These are phyloP conservation scores for Lepus oiostolus DNA, from an alignment of 2,797 vertebrate species.

Conservation along the genomic window DNA sequence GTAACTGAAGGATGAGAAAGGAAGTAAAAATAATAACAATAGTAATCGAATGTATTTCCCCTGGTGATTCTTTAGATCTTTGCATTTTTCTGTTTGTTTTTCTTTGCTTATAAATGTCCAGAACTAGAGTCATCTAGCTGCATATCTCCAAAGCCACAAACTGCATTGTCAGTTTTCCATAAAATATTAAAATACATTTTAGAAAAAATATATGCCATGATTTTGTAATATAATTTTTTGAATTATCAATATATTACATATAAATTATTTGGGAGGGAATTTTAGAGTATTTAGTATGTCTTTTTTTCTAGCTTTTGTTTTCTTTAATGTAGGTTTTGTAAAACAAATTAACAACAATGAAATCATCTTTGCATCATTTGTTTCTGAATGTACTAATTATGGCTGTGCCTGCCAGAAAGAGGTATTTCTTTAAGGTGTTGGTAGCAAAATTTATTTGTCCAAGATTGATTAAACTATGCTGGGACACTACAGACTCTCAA, in stretches of 20 bases:
- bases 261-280: neutral
- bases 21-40: neutral
- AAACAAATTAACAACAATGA: neutral
- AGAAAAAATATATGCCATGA: neutral
- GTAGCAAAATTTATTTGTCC: neutral
- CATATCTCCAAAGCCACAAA: neutral
- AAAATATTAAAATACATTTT: slow-evolving; percentile 17
- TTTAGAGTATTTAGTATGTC: neutral
- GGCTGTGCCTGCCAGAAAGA: neutral
- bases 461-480: neutral
- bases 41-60: neutral
- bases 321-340: neutral
- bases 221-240: neutral
- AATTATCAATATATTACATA: neutral
- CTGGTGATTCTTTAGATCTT: neutral
- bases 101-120: neutral
- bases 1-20: neutral
- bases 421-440: neutral
- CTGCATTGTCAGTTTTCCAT: neutral
- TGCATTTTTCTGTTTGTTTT: slow-evolving; percentile 28
- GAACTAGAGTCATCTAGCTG: neutral
- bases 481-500: neutral
- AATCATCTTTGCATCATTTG: neutral
- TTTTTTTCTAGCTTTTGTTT: neutral
- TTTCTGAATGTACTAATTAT: slow-evolving; percentile 38